A percentile compares a stretch with the other conserved stretches of the same genome.
phyloP scores from a whole-genome alignment of 2,888 invertebrate species.

The Acanthoscelides obtectus region DNA sequence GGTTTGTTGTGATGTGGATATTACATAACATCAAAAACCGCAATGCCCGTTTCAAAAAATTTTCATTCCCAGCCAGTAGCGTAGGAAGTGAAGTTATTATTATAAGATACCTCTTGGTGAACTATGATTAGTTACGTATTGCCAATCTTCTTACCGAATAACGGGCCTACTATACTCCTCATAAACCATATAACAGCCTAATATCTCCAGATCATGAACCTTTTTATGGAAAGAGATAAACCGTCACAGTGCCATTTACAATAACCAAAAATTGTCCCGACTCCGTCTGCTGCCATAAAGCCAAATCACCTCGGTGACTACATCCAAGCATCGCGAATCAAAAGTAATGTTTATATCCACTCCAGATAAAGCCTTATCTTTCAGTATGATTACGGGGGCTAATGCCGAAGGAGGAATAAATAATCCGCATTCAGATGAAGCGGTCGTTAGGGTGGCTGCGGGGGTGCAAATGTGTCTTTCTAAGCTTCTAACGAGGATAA shows the following conservation, averaged over 20 bases:
- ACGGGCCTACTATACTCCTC: neutral
- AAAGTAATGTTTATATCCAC: slow-evolving; percentile 42
- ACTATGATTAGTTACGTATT: no score
- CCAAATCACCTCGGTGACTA: neutral
- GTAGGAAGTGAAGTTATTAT: no score
- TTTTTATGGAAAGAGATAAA: neutral
- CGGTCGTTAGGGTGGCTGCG: slow-evolving; percentile 42
- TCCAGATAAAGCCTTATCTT: slow-evolving; percentile 42
- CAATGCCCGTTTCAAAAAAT: no score
- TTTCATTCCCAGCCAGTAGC: no score
- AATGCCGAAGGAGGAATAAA: slow-evolving; percentile 44
- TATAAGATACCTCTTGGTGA: no score
- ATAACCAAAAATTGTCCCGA: neutral
- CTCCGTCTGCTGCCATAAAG: neutral
- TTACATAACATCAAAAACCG: no score
- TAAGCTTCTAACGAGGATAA: slow-evolving; percentile 30
- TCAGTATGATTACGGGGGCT: slow-evolving; percentile 44
- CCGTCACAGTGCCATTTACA: neutral
- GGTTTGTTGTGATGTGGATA: no score
- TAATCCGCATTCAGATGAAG: slow-evolving; percentile 45
- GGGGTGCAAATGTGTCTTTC: slow-evolving; percentile 27
- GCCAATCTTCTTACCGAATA: no score
- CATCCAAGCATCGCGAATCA: slow-evolving; percentile 31
- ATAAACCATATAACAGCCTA: neutral
- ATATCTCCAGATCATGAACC: neutral